Evolutionary conservation across 2,797 vertebrate species (phyloP), one percentile per base, ranked within the genome.

Genomic region (Sebastes nivosus): DNA sequence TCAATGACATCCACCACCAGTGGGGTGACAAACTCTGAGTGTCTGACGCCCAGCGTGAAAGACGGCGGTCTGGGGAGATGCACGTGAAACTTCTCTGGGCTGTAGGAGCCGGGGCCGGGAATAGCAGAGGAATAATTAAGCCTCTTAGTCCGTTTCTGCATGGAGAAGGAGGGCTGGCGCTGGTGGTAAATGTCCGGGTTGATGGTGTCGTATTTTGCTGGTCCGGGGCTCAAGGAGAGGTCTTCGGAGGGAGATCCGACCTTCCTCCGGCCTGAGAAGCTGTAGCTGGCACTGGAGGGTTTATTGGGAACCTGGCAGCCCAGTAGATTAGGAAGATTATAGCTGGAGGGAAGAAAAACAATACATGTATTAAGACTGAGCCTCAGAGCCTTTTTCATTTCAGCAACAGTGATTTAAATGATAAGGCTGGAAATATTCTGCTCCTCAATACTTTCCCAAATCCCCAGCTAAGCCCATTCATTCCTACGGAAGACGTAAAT

Each of bases 131-230:
- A 50, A 18, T 87, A 78, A 0, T 12, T 87, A 6, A 92, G 92
- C 72, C 88, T 88, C 13, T 91, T 91, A 29, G 95, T 94, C 72
- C 97, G 95, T 57, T 95, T 93, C 89, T 96, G 95, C 84, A 98
- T 96, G 77, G 97, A 96, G 93, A 97, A 98, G 24, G 97, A 96
- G 0, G 97, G 97, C 80, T 93, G 93, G 20, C 96, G 95, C 34
- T 81, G 92, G 46, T 92, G 91, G 87, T 97, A 97, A 29, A 95
- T 11, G 5, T 95, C 95, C 0, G 96, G 96, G 74, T 96, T 92
- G 0, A 95, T 96, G 83, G 92, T 94, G 20, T 94, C 93, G 77
- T 98, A 98, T 34, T 92, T 94, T 12, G 95, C 96, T 0, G 97
- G 97, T 9, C 97, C 97, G 0, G 97, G 97, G 1, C 92, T 96